Evolutionary conservation across 2,113 vertebrate species (phyloP).

Genomic region (Ranitomeya imitator): DNA sequence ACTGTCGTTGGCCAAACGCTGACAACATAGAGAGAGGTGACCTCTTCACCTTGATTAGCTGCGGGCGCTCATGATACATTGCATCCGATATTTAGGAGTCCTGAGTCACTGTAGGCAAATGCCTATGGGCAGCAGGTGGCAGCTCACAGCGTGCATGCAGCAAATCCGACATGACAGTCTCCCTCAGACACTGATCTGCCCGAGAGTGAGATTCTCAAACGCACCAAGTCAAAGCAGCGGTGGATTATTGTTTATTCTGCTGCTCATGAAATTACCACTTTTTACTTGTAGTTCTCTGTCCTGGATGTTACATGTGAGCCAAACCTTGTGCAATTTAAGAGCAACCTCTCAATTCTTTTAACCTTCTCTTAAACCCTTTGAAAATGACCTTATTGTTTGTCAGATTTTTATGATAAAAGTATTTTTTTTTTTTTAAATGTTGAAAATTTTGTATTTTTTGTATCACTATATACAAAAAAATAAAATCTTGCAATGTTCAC

Average conservation of each 20-base stretch:
- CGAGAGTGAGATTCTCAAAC: background rate
- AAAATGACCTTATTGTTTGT: too few relatives aligned
- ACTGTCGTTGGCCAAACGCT: slow-evolving; percentile 1
- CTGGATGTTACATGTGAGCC: background rate
- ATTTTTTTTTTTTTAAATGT: too few relatives aligned
- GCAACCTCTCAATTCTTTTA: too few relatives aligned
- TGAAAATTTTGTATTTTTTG: too few relatives aligned
- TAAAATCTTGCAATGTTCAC: too few relatives aligned
- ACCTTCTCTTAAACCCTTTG: too few relatives aligned
- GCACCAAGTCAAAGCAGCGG: slow-evolving; percentile 4
- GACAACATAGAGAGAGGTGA: slow-evolving; percentile 18
- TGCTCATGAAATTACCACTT: background rate
- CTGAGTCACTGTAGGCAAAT: background rate
- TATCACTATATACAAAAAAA: too few relatives aligned
- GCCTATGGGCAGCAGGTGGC: slow-evolving; percentile 34
- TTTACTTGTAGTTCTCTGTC: background rate
- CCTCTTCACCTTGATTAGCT: slow-evolving; percentile 15
- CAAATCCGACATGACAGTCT: slow-evolving; percentile 30
- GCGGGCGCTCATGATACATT: slow-evolving; percentile 7
- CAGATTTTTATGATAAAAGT: too few relatives aligned
- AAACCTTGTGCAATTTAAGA: background rate
- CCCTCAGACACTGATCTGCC: background rate
- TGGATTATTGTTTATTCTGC: background rate
- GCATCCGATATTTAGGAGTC: background rate
- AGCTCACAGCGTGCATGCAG: background rate